phyloP scores from a whole-genome alignment of 2,888 invertebrate genomes.

The Sinotaia quadrata region DNA sequence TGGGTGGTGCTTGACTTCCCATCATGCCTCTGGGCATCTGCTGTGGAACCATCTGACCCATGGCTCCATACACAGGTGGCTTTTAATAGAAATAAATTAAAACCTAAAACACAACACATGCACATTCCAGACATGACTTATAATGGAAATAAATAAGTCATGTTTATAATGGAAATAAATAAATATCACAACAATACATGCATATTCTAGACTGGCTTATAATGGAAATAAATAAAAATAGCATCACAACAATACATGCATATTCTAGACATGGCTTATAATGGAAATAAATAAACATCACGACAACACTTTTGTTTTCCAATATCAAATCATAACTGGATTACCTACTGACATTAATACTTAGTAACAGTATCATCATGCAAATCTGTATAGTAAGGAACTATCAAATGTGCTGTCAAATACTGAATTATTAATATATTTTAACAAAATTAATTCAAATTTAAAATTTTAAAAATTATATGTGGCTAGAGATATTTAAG shows the following conservation, averaged over 20 bases:
- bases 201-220: not conserved
- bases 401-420: no score
- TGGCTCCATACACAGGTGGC: constrained; percentile 34
- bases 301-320: not conserved
- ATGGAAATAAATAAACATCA: not conserved
- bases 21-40: constrained; percentile 23
- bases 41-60: constrained; percentile 28
- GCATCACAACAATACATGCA: not conserved
- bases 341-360: no score
- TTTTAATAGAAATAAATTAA: not conserved
- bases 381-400: no score
- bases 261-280: not conserved
- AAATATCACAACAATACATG: not conserved
- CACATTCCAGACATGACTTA: not conserved
- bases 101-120: no score
- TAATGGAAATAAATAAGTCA: not conserved
- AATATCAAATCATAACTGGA: no score
- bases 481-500: no score
- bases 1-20: constrained; percentile 18
- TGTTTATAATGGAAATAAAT: not conserved
- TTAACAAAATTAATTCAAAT: no score
- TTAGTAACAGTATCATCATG: no score
- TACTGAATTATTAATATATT: no score
- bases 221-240: not conserved
- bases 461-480: no score